phyloP scores from a whole-genome alignment of 1,140 invertebrate species.

The Hylaeus anthracinus region DNA sequence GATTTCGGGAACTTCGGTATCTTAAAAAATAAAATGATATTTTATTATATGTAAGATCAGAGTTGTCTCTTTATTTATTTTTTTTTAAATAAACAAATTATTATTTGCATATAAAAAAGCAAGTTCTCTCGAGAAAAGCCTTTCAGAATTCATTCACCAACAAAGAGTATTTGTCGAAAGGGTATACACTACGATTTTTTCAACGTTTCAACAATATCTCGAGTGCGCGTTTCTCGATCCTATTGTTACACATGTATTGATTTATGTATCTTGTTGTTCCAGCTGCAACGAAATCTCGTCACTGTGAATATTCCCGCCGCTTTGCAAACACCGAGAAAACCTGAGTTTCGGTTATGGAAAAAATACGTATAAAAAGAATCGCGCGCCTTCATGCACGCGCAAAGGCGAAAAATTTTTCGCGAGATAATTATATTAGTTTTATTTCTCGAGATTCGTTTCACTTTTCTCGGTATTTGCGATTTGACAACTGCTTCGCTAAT shows the following conservation, averaged over 20 bases:
- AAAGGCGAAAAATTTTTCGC: conserved; percentile 12
- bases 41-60: too few species aligned
- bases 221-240: neutral
- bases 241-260: conserved; percentile 13
- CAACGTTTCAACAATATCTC: neutral
- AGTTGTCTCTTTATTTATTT: too few species aligned
- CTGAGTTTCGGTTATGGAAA: too few species aligned
- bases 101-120: too few species aligned
- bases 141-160: too few species aligned
- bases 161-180: too few species aligned
- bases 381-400: neutral
- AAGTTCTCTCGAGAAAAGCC: neutral
- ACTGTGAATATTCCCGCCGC: conserved; percentile 8
- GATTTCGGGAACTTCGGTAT: too few species aligned
- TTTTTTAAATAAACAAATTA: too few species aligned
- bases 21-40: too few species aligned
- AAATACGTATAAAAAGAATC: conserved; percentile 17
- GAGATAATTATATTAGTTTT: conserved; percentile 9
- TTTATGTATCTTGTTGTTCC: conserved; percentile 20
- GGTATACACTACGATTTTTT: neutral
- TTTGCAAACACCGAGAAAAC: conserved; percentile 7
- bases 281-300: neutral
- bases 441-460: neutral
- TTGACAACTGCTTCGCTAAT: neutral
- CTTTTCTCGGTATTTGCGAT: neutral